These are phyloP conservation scores for Spisula solida DNA, from an alignment of 2,888 invertebrate species.

Conservation along the genomic window DNA sequence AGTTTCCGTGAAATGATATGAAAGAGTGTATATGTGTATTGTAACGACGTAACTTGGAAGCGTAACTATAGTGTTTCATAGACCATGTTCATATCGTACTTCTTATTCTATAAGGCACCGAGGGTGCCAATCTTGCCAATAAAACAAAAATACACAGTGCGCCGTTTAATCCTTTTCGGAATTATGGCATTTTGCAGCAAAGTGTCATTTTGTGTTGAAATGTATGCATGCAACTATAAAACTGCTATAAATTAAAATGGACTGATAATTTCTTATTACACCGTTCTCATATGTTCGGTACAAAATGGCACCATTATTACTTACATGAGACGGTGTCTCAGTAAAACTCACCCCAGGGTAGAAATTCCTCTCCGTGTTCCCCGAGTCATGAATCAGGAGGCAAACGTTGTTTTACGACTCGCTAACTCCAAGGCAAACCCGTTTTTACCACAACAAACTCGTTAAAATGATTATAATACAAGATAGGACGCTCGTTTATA, in stretches of 20 bases:
- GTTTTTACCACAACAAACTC: constrained; percentile 5
- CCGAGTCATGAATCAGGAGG: neutral
- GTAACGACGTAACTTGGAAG: too few species aligned
- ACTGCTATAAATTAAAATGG: neutral
- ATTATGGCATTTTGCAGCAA: too few species aligned
- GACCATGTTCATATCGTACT: too few species aligned
- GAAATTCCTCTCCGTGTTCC: neutral
- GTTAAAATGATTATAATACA: constrained; percentile 1
- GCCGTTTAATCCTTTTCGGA: too few species aligned
- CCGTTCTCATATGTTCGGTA: neutral
- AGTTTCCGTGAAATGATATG: too few species aligned
- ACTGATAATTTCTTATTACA: neutral
- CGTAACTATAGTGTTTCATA: too few species aligned
- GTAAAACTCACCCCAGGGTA: constrained; percentile 1
- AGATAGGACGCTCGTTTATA: constrained; percentile 11
- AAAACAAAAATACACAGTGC: too few species aligned
- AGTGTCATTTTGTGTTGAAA: neutral
- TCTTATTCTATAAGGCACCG: too few species aligned
- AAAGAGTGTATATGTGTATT: too few species aligned
- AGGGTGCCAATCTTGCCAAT: too few species aligned
- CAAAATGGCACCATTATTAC: neutral
- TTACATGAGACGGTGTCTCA: neutral
- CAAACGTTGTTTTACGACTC: neutral
- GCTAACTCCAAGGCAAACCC: neutral
- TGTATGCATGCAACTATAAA: neutral